These are phyloP conservation scores for Melanotaenia boesemani DNA, from an alignment of 2,797 vertebrate genomes.

Conservation along the genomic window DNA sequence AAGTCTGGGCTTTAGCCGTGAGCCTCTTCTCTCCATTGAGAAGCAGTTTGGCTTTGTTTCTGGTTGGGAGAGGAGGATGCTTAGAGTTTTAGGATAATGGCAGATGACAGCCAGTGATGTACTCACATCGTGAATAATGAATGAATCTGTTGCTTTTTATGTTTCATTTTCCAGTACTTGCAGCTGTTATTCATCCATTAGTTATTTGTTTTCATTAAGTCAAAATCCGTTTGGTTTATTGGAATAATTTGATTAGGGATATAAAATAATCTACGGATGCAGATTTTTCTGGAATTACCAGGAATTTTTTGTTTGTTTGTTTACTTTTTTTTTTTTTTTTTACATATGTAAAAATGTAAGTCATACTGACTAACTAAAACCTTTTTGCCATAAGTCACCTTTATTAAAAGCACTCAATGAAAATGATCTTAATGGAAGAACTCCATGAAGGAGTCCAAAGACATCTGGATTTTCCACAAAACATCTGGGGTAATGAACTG, in stretches of 20 bases:
- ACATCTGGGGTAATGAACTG: too few relatives aligned
- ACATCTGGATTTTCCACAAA: too few relatives aligned
- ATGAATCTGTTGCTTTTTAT: background rate
- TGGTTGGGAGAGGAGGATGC: background rate
- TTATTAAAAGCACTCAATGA: background rate
- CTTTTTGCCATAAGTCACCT: background rate
- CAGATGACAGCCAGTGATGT: background rate
- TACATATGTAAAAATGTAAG: background rate
- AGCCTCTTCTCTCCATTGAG: conserved; percentile 4
- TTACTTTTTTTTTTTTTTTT: too few relatives aligned
- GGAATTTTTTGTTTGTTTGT: background rate
- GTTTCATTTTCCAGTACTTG: background rate
- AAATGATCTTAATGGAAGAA: too few relatives aligned
- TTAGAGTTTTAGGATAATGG: background rate
- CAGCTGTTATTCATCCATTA: background rate
- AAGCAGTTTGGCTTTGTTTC: background rate
- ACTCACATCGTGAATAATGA: background rate
- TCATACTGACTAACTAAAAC: background rate
- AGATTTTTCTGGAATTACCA: background rate
- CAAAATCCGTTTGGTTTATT: background rate
- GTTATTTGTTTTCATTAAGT: background rate
- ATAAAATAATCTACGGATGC: too few relatives aligned
- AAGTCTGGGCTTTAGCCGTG: conserved; percentile 7
- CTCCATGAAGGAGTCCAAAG: too few relatives aligned
- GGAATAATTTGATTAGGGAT: too few relatives aligned